Conservation (phyloP, 2,113 vertebrate species). For the Mustela nigripes region DNA sequence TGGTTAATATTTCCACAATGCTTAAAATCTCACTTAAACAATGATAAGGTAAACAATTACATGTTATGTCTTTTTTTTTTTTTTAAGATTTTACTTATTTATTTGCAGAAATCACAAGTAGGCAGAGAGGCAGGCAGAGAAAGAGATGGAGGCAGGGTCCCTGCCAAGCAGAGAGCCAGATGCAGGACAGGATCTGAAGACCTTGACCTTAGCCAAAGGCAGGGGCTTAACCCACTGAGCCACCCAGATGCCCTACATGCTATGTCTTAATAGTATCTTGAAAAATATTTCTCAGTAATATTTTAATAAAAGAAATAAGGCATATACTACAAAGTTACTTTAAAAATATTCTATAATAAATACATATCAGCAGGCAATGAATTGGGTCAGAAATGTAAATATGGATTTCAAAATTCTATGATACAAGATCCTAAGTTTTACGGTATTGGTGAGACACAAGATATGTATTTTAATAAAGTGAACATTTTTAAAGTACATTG, state of each 20-base stretch:
- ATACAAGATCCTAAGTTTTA: neutral
- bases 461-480: neutral
- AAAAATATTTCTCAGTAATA: neutral
- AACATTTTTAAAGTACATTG: neutral
- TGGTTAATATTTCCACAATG: neutral
- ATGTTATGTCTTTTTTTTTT: neutral
- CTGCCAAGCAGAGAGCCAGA: no score
- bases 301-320: neutral
- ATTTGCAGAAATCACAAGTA: no score
- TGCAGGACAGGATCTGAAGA: no score
- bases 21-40: neutral
- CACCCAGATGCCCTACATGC: neutral
- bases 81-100: no score
- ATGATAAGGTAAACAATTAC: neutral
- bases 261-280: neutral
- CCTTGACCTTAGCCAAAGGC: no score
- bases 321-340: neutral
- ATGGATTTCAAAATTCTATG: neutral
- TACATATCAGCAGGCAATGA: neutral
- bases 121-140: no score
- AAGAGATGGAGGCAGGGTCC: no score
- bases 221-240: no score
- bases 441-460: neutral
- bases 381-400: neutral
- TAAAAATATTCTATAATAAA: neutral